A percentile compares a stretch with the other conserved stretches of the same genome.
phyloP scores from a whole-genome alignment of 1,140 invertebrate species.

The Lethocerus indicus region DNA sequence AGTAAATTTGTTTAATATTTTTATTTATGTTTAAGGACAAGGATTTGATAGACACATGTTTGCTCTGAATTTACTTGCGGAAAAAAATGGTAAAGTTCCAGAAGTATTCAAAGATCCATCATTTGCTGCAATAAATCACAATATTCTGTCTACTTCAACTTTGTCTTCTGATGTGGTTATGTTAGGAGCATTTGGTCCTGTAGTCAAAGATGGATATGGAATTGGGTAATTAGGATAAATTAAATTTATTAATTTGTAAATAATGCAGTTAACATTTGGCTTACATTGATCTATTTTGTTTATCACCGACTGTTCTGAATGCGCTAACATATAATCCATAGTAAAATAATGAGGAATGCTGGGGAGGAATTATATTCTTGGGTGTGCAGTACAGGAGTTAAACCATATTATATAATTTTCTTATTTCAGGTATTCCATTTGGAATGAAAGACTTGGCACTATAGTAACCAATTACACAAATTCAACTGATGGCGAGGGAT shows the following conservation, averaged over 20 bases:
- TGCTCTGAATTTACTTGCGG: constrained; percentile 49
- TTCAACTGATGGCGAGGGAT: constrained; percentile 47
- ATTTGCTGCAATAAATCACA: constrained; percentile 71
- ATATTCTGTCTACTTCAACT: constrained; percentile 91
- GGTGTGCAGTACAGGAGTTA: neutral
- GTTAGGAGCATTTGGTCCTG: constrained; percentile 87
- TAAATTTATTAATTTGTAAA: too few relatives aligned
- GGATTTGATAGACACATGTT: constrained; percentile 95
- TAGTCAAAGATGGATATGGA: constrained; percentile 77
- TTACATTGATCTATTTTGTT: too few relatives aligned
- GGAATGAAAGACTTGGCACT: constrained; percentile 54
- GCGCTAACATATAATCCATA: too few relatives aligned
- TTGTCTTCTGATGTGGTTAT: constrained; percentile 72
- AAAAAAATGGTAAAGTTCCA: constrained; percentile 37
- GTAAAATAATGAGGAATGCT: too few relatives aligned
- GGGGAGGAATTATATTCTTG: too few relatives aligned
- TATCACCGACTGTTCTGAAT: too few relatives aligned
- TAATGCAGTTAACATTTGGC: too few relatives aligned
- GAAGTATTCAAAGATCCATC: constrained; percentile 62
- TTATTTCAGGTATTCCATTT: constrained; percentile 47
- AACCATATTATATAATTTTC: constrained; percentile 5
- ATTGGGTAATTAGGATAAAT: constrained; percentile 63
- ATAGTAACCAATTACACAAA: constrained; percentile 60
- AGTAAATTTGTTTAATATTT: neutral
- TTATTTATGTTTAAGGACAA: constrained; percentile 38